phyloP scores from a whole-genome alignment of 2,888 invertebrate genomes.

The Sinelater perroti region DNA sequence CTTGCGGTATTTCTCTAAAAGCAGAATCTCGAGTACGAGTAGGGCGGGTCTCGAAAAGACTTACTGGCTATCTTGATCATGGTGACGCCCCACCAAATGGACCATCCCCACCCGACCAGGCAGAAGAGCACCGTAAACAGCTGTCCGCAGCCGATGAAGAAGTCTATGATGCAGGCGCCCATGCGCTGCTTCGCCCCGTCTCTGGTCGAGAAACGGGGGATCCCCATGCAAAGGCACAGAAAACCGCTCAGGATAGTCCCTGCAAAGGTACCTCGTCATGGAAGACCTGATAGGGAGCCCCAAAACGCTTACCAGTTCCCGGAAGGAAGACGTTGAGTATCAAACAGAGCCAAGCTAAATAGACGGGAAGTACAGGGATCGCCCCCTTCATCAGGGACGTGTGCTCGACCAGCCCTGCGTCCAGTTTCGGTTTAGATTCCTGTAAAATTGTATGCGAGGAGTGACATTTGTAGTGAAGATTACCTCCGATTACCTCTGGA shows the following conservation, averaged over 20 bases:
- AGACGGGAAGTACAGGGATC: conserved; percentile 88
- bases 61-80: conserved; percentile 90
- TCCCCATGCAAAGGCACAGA: conserved; percentile 88
- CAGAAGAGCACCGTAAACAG: conserved; percentile 94
- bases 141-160: conserved; percentile 87
- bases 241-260: conserved; percentile 91
- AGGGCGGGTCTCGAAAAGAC: conserved; percentile 59
- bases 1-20: conserved; percentile 71
- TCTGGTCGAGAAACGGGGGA: conserved; percentile 84
- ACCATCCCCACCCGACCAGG: conserved; percentile 98
- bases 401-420: conserved; percentile 80
- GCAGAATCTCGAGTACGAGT: not conserved
- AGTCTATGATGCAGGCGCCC: conserved; percentile 85
- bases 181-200: conserved; percentile 80
- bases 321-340: conserved; percentile 82
- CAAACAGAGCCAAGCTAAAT: conserved; percentile 87
- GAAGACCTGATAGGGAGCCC: not conserved
- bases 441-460: conserved; percentile 53
- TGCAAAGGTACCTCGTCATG: conserved; percentile 57
- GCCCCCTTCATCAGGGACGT: conserved; percentile 90
- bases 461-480: not conserved
- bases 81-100: conserved; percentile 96
- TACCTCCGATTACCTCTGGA: conserved; percentile 12
- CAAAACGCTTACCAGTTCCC: conserved; percentile 71
- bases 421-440: conserved; percentile 81